Evolutionary conservation across 1,140 invertebrate genomes (phyloP).

Genomic region (Drosophila quadrilineata): DNA sequence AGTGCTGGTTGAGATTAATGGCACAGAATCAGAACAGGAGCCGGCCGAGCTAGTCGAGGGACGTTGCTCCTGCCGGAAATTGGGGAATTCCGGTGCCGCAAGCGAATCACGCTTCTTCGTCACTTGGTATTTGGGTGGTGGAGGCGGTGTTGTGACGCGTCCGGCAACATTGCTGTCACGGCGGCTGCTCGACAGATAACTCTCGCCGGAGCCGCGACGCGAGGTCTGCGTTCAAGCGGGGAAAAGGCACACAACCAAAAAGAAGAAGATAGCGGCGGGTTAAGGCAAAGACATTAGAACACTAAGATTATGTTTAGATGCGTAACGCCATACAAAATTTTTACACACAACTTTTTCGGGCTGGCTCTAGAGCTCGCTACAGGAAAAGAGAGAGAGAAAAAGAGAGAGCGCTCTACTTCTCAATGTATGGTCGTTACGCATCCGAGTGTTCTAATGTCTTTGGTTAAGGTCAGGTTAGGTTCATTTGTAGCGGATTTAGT

Average conservation of each 20-base stretch:
- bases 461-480: too few relatives aligned
- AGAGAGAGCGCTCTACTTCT: too few relatives aligned
- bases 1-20: conserved; percentile 79
- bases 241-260: not conserved
- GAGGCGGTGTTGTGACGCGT: conserved; percentile 82
- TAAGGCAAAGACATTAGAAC: not conserved
- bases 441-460: too few relatives aligned
- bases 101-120: conserved; percentile 86
- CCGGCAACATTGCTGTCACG: conserved; percentile 84
- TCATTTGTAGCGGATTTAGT: too few relatives aligned
- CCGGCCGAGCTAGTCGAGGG: conserved; percentile 90
- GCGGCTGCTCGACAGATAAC: conserved; percentile 83
- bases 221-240: conserved; percentile 59
- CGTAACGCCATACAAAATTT: too few relatives aligned
- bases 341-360: too few relatives aligned
- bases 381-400: too few relatives aligned
- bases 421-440: too few relatives aligned
- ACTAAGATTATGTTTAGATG: too few relatives aligned
- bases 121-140: conserved; percentile 84
- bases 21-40: conserved; percentile 83
- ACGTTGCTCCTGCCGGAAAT: conserved; percentile 85
- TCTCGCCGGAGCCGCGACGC: conserved; percentile 86
- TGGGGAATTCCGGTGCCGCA: conserved; percentile 82
- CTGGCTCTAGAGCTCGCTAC: too few relatives aligned
- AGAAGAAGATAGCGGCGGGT: not conserved